Conservation (phyloP, 2,113 vertebrate genomes). For the Poecilia latipinna region DNA sequence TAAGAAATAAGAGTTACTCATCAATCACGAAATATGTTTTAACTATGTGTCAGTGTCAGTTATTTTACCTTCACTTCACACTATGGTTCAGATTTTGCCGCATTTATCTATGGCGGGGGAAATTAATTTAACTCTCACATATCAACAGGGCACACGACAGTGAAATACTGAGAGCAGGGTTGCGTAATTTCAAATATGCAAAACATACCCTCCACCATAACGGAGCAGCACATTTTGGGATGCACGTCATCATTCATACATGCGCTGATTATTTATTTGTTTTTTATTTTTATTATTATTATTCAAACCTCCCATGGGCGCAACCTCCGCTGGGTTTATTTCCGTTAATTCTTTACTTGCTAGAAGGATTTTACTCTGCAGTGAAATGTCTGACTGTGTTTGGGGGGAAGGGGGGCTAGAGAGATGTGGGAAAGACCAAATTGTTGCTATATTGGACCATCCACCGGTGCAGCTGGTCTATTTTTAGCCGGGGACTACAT, state of each 20-base stretch:
- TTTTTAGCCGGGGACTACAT: slow-evolving; percentile 77
- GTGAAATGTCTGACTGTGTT: slow-evolving; percentile 13
- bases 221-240: slow-evolving; percentile 19
- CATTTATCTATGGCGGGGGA: neutral
- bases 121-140: neutral
- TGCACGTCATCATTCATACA: slow-evolving; percentile 24
- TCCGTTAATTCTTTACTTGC: slow-evolving; percentile 7
- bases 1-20: no score
- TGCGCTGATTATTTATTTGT: slow-evolving; percentile 8
- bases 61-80: no score
- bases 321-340: neutral
- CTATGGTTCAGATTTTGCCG: neutral
- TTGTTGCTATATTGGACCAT: slow-evolving; percentile 68
- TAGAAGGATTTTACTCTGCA: slow-evolving; percentile 18
- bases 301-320: neutral
- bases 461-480: slow-evolving; percentile 69
- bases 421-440: slow-evolving; percentile 61
- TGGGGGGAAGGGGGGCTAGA: slow-evolving; percentile 26
- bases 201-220: slow-evolving; percentile 7
- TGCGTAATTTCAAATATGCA: slow-evolving; percentile 6
- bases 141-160: neutral
- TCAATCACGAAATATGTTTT: no score
- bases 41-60: no score
- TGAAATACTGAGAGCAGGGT: neutral
- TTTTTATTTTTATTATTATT: neutral